Base-by-base conservation (phyloP, 64 coral and sea anemone species). In the Catalaphyllia jardinei region DNA sequence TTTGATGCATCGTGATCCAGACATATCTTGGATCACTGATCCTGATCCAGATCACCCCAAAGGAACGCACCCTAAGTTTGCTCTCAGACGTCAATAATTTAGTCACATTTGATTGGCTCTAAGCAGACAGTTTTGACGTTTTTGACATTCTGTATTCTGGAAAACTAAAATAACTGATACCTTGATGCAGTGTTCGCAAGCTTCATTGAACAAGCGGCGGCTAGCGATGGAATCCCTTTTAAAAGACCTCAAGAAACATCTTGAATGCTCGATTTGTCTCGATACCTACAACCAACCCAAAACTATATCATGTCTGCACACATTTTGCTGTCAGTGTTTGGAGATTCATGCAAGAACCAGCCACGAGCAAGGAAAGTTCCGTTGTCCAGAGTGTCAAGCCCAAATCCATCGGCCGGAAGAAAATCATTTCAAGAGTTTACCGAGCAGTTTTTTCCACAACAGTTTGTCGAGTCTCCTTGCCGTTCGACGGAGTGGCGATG, bases 391-490 rank as follows among this genome's bases (percentile, higher is more conserved):
- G 42, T 86, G 83, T 73, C 63, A 72, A 72, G 65, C 38, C 29
- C 22, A 16, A 52, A 86, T 73, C 72, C 39, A 29, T 19, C n/a
- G 73, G 7, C 83, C 83, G 10, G 83, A 86, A n/a, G 22, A 42
- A 30, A 72, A 72, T 29, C 27, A 39, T 42, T 86, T 86, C 27
- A 22, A 86, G 4, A 49, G 52, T 3, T 51, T 73, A n/a, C 83
- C 83, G 4, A 86, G 35, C 19, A 86, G 83, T 50, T 86, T 86
- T 51, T 72, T 72, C 10, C 83, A 86, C 6, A 86, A 86, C 35
- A 86, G 83, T 72, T 31, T 86, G 42, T 39, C 52, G 25, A 20
- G 63, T 52, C n/a, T 86, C 31, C 64, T 86, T 5, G 67, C 61
- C 60, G 28, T 35, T 83, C 5, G 29, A 13, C 54, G 54, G 54